Evolutionary conservation across 2,797 vertebrate genomes (phyloP).

Genomic region (Lepus oiostolus): DNA sequence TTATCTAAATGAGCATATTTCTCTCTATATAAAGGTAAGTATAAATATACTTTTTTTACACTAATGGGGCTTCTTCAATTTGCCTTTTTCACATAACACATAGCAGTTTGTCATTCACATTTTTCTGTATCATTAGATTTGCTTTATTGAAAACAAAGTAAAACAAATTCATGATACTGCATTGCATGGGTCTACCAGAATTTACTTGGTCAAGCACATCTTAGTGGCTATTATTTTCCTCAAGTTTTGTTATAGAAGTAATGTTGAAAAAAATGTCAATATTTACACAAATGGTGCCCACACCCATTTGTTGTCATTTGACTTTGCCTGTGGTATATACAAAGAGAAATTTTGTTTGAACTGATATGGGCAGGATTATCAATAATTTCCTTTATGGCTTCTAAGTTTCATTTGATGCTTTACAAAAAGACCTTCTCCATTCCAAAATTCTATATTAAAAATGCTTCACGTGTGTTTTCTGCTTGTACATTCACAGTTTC

Average conservation of each 20-base stretch:
- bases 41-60: constrained; percentile 1
- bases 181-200: not conserved
- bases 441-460: constrained; percentile 21
- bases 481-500: not conserved
- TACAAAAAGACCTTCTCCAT: not conserved
- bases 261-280: constrained; percentile 24
- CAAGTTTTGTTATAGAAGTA: constrained; percentile 7
- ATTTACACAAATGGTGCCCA: not conserved
- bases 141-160: not conserved
- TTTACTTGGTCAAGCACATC: not conserved
- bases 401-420: constrained; percentile 4
- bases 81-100: constrained; percentile 5
- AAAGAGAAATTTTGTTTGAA: constrained; percentile 6
- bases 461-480: not conserved
- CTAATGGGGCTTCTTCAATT: constrained; percentile 6
- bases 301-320: not conserved
- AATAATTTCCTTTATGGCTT: not conserved
- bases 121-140: not conserved
- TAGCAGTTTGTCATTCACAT: constrained; percentile 21
- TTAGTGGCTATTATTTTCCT: not conserved
- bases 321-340: constrained; percentile 22
- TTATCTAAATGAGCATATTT: not conserved
- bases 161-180: not conserved
- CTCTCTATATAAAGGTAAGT: constrained; percentile 2
- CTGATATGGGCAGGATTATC: not conserved